A percentile compares a stretch with the other conserved stretches of the same genome.
phyloP scores from a whole-genome alignment of 2,888 invertebrate genomes.

The Oscheius myriophilus region DNA sequence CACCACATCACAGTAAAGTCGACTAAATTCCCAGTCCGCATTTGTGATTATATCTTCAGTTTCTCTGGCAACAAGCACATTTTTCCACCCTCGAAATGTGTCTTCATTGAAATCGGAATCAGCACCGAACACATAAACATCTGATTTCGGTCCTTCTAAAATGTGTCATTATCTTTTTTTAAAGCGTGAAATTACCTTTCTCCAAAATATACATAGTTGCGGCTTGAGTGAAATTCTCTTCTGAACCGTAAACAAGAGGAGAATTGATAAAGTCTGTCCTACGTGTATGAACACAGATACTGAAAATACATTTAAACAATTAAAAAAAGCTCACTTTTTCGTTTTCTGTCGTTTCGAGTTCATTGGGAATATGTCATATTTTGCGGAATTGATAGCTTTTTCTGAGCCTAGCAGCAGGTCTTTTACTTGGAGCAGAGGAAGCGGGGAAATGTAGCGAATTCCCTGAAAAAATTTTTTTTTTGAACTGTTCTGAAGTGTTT shows the following conservation, averaged over 20 bases:
- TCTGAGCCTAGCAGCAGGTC: neutral
- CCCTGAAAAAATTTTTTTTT: constrained; percentile 7
- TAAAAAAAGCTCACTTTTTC: constrained; percentile 7
- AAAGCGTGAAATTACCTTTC: constrained; percentile 4
- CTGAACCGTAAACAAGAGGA: constrained; percentile 1
- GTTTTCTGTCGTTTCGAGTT: neutral
- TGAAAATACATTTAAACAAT: constrained; percentile 2
- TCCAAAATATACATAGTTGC: neutral
- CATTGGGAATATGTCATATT: constrained; percentile 2
- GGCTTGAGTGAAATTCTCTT: constrained; percentile 6
- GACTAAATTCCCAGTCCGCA: constrained; percentile 29
- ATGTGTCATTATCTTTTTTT: neutral
- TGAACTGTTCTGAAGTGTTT: neutral
- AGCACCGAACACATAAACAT: constrained; percentile 20
- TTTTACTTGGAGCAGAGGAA: neutral
- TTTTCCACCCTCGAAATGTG: neutral
- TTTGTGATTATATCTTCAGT: constrained; percentile 11
- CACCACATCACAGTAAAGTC: constrained; percentile 26
- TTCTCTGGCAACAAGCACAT: constrained; percentile 8
- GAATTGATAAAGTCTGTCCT: constrained; percentile 27
- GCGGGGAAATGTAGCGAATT: constrained; percentile 2
- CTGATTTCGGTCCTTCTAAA: neutral
- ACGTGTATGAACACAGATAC: constrained; percentile 28
- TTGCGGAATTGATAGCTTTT: constrained; percentile 3
- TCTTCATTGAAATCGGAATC: constrained; percentile 3